Conservation (phyloP, 2,888 invertebrate species). For the Chorisops tibialis region DNA sequence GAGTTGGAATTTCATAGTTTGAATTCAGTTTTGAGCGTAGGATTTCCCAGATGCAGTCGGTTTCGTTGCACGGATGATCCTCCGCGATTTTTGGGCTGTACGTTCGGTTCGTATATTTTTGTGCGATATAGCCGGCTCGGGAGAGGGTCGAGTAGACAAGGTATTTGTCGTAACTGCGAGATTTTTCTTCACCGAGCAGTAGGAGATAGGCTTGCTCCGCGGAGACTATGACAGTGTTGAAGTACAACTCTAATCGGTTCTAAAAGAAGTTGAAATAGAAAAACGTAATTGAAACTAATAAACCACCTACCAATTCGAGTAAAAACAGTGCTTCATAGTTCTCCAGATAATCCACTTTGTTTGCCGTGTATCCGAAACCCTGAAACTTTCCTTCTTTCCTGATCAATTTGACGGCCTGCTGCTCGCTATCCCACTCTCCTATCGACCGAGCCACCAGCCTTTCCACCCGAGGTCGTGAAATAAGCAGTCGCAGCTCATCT, state of each 20-base stretch:
- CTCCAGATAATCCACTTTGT: conserved; percentile 43
- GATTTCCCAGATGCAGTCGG: conserved; percentile 46
- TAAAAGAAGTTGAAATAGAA: conserved; percentile 32
- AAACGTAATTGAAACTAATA: neutral
- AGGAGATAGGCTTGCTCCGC: conserved; percentile 47
- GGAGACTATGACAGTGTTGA: conserved; percentile 40
- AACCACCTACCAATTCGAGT: conserved; percentile 42
- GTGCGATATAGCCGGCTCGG: conserved; percentile 47
- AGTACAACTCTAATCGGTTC: conserved; percentile 47
- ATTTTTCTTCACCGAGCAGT: conserved; percentile 42
- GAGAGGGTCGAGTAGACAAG: conserved; percentile 46
- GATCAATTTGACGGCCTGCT: conserved; percentile 41
- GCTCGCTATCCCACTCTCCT: conserved; percentile 41
- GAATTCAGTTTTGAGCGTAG: conserved; percentile 39
- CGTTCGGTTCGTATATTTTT: conserved; percentile 38
- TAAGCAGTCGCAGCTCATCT: conserved; percentile 41
- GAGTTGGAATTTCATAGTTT: conserved; percentile 36
- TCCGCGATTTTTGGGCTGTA: conserved; percentile 9
- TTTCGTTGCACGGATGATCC: conserved; percentile 20
- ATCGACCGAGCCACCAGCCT: conserved; percentile 42
- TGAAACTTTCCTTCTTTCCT: conserved; percentile 49
- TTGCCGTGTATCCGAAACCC: conserved; percentile 43
- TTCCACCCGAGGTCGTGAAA: conserved; percentile 44
- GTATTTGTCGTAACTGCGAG: conserved; percentile 42
- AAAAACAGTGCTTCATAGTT: conserved; percentile 47